Evolutionary conservation across 2,113 vertebrate genomes (phyloP), one percentile per base, ranked within the genome.

Genomic region (Haemorhous mexicanus): DNA sequence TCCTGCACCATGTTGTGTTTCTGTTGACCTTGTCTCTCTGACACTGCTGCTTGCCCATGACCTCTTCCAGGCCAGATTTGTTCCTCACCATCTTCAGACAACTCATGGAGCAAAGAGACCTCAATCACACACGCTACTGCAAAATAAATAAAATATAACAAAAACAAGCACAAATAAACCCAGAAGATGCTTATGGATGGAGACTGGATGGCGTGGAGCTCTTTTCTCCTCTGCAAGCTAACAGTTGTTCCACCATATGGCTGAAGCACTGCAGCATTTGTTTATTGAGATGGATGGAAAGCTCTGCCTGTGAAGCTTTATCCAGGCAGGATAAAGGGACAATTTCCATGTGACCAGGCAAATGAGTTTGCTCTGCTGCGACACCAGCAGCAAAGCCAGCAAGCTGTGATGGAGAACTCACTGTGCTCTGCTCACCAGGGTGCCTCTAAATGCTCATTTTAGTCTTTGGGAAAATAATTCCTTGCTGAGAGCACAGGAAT

Each of bases 41-140:
- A 35, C 9, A 46, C 9, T 13, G 7, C 14, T 32, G 47, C 23
- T 64, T 1, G 1, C 17, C 41, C 12, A 12, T 1, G 15, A 66
- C 9, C 18, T 72, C 14, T 44, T 84, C 44, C 33, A 58, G 28
- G 33, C 15, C 67, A 56, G n/a, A 39, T 43, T 66, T 77, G 4
- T 47, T 66, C 77, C 13, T 67, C 49, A 59, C 13, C 35, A 19
- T 61, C 47, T 61, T 83, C 76, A 68, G 44, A 33, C 11, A 49
- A 30, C 23, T 75, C 16, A 3, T 33, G 44, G 32, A 83, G 87
- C 14, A 77, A 59, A 49, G 24, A 59, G 35, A 28, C 17, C 16
- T n/a, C 4, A 2, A 24, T 78, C 62, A 35, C 28, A 16, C 14
- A 74, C 0, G 1, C 14, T 49, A 2, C n/a, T 33, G 43, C 15